Evolutionary conservation across 1,140 invertebrate species (phyloP).

Genomic region (Uloborus diversus): DNA sequence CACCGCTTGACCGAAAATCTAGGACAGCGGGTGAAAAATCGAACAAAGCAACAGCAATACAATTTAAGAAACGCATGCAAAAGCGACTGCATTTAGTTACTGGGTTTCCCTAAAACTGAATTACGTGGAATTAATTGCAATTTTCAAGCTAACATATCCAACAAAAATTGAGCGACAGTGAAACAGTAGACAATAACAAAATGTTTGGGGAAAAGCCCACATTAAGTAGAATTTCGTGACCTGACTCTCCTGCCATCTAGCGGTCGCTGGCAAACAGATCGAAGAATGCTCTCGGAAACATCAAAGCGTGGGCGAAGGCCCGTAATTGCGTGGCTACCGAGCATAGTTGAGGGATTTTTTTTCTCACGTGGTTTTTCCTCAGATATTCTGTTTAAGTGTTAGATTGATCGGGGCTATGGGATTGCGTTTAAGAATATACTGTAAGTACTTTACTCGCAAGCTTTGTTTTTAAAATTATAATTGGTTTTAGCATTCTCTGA

Average conservation of each 20-base stretch:
- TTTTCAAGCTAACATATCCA: conserved; percentile 43
- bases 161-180: background rate
- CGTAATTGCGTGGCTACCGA: conserved; percentile 30
- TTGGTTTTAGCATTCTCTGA: no score
- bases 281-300: conserved; percentile 13
- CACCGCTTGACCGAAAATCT: no score
- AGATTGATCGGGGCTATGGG: no score
- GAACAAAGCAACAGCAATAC: no score
- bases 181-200: background rate
- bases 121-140: conserved; percentile 36
- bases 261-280: conserved; percentile 30
- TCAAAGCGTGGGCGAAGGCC: conserved; percentile 26
- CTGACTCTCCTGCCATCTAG: conserved; percentile 22
- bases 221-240: conserved; percentile 34
- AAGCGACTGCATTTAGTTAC: no score
- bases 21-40: no score
- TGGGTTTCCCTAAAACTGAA: background rate
- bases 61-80: no score
- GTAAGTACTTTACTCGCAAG: no score
- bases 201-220: conserved; percentile 41
- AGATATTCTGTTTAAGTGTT: no score
- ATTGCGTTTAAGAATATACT: no score
- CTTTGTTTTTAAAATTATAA: no score
- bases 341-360: conserved; percentile 25
- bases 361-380: no score